These are phyloP conservation scores for Drosophila saltans DNA, from an alignment of 1,140 invertebrate species.

Conservation along the genomic window DNA sequence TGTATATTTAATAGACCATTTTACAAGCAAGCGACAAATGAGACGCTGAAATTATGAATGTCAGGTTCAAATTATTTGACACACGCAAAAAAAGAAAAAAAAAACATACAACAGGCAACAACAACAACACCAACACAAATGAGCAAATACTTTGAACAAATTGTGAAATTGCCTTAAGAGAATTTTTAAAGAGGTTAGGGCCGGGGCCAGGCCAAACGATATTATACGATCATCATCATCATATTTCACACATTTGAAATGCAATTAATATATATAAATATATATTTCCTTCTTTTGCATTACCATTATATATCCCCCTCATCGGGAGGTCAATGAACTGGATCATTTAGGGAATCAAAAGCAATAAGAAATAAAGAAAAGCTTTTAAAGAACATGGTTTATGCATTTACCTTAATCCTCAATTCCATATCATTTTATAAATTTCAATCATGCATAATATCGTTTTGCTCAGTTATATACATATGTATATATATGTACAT, in stretches of 20 bases:
- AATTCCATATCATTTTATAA: too few relatives aligned
- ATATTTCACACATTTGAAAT: slow-evolving; percentile 11
- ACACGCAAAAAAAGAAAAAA: slow-evolving; percentile 35
- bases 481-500: too few relatives aligned
- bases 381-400: too few relatives aligned
- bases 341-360: too few relatives aligned
- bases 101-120: background rate
- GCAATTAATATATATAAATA: slow-evolving; percentile 10
- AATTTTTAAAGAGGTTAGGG: background rate
- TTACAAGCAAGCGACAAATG: slow-evolving; percentile 77
- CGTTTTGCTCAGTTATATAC: too few relatives aligned
- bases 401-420: too few relatives aligned
- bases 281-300: background rate
- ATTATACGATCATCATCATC: background rate
- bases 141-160: slow-evolving; percentile 1
- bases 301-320: background rate
- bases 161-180: slow-evolving; percentile 11
- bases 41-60: slow-evolving; percentile 69
- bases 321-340: background rate
- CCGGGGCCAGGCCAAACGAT: background rate
- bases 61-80: slow-evolving; percentile 73
- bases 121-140: background rate
- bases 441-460: too few relatives aligned
- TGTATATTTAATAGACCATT: slow-evolving; percentile 78
- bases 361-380: too few relatives aligned